Conservation (phyloP, 1,140 invertebrate genomes). For the Papilio glaucus region DNA sequence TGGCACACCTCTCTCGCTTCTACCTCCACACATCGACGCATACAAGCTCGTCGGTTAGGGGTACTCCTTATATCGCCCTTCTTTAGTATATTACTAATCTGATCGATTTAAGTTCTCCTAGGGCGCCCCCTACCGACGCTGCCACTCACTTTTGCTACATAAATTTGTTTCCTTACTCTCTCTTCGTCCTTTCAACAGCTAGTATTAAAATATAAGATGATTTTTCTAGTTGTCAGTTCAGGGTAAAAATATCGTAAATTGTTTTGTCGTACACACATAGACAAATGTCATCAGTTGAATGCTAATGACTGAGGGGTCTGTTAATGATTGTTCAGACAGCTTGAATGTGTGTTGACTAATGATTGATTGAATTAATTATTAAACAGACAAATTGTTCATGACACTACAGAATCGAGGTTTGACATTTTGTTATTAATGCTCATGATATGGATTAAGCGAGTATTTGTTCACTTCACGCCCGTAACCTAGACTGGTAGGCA, state of each 20-base stretch:
- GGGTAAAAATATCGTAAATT: not conserved
- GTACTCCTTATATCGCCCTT: too few relatives aligned
- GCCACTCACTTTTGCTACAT: too few relatives aligned
- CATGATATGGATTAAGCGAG: not conserved
- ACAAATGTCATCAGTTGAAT: slow-evolving; percentile 10
- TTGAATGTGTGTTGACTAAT: slow-evolving; percentile 14
- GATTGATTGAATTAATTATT: slow-evolving; percentile 14
- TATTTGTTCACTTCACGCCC: not conserved
- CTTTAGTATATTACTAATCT: too few relatives aligned
- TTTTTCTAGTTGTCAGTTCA: too few relatives aligned
- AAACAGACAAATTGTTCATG: slow-evolving; percentile 21
- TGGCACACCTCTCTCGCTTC: too few relatives aligned
- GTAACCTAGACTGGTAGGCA: not conserved
- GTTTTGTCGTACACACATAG: not conserved
- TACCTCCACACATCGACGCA: too few relatives aligned
- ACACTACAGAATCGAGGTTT: not conserved
- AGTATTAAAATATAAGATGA: too few relatives aligned
- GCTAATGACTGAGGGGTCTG: not conserved
- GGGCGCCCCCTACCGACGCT: too few relatives aligned
- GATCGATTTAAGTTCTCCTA: too few relatives aligned
- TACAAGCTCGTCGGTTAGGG: too few relatives aligned
- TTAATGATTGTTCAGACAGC: not conserved
- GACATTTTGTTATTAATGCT: not conserved
- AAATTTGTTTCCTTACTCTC: too few relatives aligned
- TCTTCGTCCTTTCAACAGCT: too few relatives aligned